Evolutionary conservation across 2,797 vertebrate species (phyloP), one percentile per base, ranked within the genome.

Genomic region (Mallotus villosus): DNA sequence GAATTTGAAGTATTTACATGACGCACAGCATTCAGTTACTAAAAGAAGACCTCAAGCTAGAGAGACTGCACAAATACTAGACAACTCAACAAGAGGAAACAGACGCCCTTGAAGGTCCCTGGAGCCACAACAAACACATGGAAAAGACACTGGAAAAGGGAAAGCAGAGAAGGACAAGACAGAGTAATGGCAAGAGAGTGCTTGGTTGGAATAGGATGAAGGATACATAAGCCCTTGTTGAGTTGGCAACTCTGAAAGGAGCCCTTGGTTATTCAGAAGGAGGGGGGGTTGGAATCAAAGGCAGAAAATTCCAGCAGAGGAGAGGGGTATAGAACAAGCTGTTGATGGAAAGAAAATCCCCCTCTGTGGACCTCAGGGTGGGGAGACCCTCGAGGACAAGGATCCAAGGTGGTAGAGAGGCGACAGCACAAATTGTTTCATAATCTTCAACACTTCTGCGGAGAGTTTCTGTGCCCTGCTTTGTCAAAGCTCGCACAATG

Each of bases 241-340:
- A 87, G 83, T 79, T 89, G 87, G 81, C 85, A 88, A 81, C 78
- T 82, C 79, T 81, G 82, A 90, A 90, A 88, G 89, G 84, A 91
- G 85, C 81, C 80, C 74, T 87, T 83, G 81, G 85, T 89, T 87
- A 87, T 82, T 87, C 83, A 84, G 37, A 87, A 87, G 89, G 81
- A 84, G 12, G 68, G 24, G 22, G 24, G 67, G 72, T 79, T 82
- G 72, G 84, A 89, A 90, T 92, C 89, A 90, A 91, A 91, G 86
- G 81, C 78, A 81, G 73, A 88, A 85, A 84, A 87, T 90, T 86
- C 84, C 78, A 82, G 80, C 78, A 81, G 82, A 86, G 86, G 78
- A 76, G 85, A 77, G 78, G 81, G 75, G 84, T 78, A 87, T 73
- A 82, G 80, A 87, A 74, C 21, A 51, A 82, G 82, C 83, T 81